Base-by-base conservation (phyloP, 2,888 invertebrate genomes). In the Laothoe populi region DNA sequence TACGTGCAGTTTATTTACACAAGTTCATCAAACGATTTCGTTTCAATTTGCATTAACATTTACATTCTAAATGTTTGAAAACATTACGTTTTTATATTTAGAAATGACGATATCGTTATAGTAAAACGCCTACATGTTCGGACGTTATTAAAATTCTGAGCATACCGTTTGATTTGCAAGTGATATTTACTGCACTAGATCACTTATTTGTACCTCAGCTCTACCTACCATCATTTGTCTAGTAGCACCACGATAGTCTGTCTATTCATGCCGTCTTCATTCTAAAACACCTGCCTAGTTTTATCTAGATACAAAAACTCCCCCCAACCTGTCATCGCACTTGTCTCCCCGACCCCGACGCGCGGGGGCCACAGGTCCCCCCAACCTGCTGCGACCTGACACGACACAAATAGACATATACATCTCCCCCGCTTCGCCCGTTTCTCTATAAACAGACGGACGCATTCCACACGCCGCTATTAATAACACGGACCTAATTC, bases 391-490 rank as follows among this genome's bases (percentile, higher is more conserved):
- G 80, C 72, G 81, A 88, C 88, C 86, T 87, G 87, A 75, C 67
- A 69, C 77, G 61, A 73, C 80, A 70, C 66, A 79, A 82, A 82
- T 83, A 84, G 80, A 76, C 74, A 74, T 80, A 81, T 78, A 74
- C 71, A 77, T 77, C 82, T 83, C 90, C 84, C 90, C 86, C 88
- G 86, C 86, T 77, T 84, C 71, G 83, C 75, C 70, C 66, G 71
- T 70, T 74, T 70, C 80, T 80, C 89, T 90, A 90, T 86, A 87
- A 90, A 86, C 89, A 87, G 89, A 84, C 81, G 86, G 75, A 80
- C 88, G 82, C 90, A 90, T 90, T 90, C 90, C 89, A 72, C 69
- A 71, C 68, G 65, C 61, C 16, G 67, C 62, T 90, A 88, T 87
- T 88, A 80, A 88, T 86, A 83, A n/a, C n/a, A n/a, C 76, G 75